These are phyloP conservation scores for Tridacna crocea DNA, from an alignment of 2,888 invertebrate species.

Conservation along the genomic window DNA sequence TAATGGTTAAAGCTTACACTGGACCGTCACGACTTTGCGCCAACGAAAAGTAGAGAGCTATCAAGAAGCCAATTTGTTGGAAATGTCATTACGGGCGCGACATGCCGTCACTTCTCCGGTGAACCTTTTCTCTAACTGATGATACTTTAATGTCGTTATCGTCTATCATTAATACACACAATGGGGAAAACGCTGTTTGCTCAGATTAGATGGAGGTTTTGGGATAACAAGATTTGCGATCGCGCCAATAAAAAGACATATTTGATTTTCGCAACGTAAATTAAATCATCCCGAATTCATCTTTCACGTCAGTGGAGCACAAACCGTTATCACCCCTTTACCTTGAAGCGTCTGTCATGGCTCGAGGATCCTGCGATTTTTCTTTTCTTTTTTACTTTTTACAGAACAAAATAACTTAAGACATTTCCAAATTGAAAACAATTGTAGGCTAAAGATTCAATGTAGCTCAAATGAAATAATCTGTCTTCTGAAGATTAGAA, in stretches of 20 bases:
- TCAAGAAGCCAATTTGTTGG: conserved; percentile 30
- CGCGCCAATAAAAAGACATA: conserved; percentile 66
- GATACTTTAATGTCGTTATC: conserved; percentile 75
- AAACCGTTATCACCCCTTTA: not conserved
- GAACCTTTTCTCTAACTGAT: conserved; percentile 50
- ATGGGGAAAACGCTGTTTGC: conserved; percentile 67
- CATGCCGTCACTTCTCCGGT: conserved; percentile 10
- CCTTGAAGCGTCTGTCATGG: too few species aligned
- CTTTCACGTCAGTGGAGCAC: conserved; percentile 56
- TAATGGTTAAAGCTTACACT: too few species aligned
- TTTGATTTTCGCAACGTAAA: conserved; percentile 67
- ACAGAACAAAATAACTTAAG: too few species aligned
- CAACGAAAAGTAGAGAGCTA: conserved; percentile 6
- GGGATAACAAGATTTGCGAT: conserved; percentile 63
- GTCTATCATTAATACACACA: conserved; percentile 70
- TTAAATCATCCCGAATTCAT: conserved; percentile 64
- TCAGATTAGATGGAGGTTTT: conserved; percentile 62
- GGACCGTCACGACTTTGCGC: too few species aligned
- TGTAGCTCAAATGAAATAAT: too few species aligned
- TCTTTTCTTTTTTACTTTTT: too few species aligned
- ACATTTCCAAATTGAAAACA: too few species aligned
- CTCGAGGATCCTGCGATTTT: too few species aligned
- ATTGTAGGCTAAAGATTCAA: too few species aligned
- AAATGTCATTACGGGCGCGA: conserved; percentile 53
- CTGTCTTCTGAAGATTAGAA: too few species aligned